Evolutionary conservation across 2,888 invertebrate genomes (phyloP).

Genomic region (Cephalotes varians): DNA sequence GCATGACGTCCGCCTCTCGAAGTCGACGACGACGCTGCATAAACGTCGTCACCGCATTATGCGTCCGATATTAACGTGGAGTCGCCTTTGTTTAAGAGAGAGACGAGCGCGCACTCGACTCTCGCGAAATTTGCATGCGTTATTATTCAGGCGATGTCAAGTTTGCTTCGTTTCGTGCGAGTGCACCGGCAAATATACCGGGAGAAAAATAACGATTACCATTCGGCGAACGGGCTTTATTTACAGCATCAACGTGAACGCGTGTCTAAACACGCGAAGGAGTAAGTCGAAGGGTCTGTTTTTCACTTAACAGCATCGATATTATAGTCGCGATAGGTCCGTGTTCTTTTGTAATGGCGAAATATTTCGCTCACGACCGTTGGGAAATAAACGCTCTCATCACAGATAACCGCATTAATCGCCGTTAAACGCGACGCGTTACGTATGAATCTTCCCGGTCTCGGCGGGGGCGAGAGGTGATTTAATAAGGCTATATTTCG

Average conservation of each 20-base stretch:
- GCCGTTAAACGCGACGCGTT: constrained; percentile 54
- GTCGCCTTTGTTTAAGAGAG: constrained; percentile 38
- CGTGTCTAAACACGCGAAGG: background rate
- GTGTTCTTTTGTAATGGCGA: constrained; percentile 1
- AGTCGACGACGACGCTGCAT: constrained; percentile 24
- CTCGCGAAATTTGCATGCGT: constrained; percentile 42
- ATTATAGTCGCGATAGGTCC: background rate
- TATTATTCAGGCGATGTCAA: constrained; percentile 45
- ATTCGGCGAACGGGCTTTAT: background rate
- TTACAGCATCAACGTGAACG: background rate
- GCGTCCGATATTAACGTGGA: constrained; percentile 45
- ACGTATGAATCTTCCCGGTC: constrained; percentile 43
- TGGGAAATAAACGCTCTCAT: constrained; percentile 36
- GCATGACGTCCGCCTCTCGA: constrained; percentile 30
- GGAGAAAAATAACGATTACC: constrained; percentile 26
- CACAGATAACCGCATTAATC: constrained; percentile 53
- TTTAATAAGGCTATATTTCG: constrained; percentile 75
- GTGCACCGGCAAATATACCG: background rate
- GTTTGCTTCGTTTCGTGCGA: constrained; percentile 30
- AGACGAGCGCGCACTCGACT: background rate
- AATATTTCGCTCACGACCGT: constrained; percentile 32
- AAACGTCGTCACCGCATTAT: constrained; percentile 12
- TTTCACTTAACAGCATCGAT: constrained; percentile 19
- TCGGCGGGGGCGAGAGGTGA: constrained; percentile 65
- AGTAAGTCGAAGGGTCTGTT: background rate